Evolutionary conservation across 2,888 invertebrate species (phyloP), one percentile per base, ranked within the genome.

Genomic region (Iphiclides podalirius): DNA sequence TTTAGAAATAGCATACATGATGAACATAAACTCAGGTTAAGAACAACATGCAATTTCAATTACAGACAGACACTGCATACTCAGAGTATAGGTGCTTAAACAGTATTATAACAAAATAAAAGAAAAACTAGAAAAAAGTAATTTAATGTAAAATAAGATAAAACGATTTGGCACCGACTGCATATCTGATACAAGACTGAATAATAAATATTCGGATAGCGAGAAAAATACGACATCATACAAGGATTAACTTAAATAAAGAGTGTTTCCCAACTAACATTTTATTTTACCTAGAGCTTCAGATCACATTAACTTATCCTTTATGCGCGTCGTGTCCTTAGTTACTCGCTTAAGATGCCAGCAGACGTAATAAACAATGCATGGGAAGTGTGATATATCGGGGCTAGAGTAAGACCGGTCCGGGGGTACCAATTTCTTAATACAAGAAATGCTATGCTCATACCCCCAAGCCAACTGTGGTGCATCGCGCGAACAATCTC

Each of bases 401-500:
- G 39, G 11, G 12, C 38, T 49, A 35, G 43, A 15, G 38, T 31
- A 15, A 16, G 43, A 49, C 43, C 49, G 43, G 49, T 44, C 13
- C 26, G n/a, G n/a, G n/a, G 12, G 20, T 23, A 38, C 49, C 39
- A 16, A 49, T 34, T 47, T 47, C 47, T 39, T 39, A 28, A 38
- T 44, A 39, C 26, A 28, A 60, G 59, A 58, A 51, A 60, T 52
- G 55, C 41, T 47, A 51, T 43, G 54, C 15, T 39, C 40, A 52
- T 61, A 54, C 56, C 70, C 64, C 36, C 50, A 37, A 63, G 72
- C 64, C 44, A 59, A 52, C 60, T 48, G 15, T 49, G 31, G 45
- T 53, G 52, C 74, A 79, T 79, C 75, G 64, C 57, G 52, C 53
- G 58, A 63, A 68, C 74, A 75, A 83, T 83, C 79, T 79, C 63